Evolutionary conservation across 1,140 invertebrate species (phyloP).

Genomic region (Notospermus geniculatus): DNA sequence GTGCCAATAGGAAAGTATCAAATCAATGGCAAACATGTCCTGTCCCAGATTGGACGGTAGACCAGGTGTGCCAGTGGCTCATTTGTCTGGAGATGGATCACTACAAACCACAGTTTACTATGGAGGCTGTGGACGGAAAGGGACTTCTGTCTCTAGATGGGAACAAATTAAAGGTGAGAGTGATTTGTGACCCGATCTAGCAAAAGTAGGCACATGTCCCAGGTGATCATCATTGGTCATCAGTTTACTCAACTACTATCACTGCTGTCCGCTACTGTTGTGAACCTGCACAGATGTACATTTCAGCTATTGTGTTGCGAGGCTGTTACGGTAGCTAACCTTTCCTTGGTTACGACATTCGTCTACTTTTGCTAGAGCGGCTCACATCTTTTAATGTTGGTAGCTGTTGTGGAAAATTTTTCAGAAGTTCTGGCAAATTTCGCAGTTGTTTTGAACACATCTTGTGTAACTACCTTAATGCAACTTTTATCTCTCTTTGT

Average conservation of each 20-base stretch:
- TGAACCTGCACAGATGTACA: too few relatives aligned
- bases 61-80: conserved; percentile 89
- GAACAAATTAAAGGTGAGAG: conserved; percentile 73
- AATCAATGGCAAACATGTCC: conserved; percentile 55
- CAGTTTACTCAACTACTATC: too few relatives aligned
- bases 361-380: too few relatives aligned
- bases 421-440: neutral
- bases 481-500: neutral
- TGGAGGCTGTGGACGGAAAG: conserved; percentile 78
- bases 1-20: conserved; percentile 26
- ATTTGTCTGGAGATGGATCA: conserved; percentile 76
- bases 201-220: too few relatives aligned
- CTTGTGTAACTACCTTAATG: too few relatives aligned
- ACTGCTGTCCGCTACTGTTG: too few relatives aligned
- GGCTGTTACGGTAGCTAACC: too few relatives aligned
- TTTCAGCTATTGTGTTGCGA: too few relatives aligned
- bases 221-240: too few relatives aligned
- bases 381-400: neutral
- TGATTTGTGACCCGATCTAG: conserved; percentile 9
- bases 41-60: conserved; percentile 80
- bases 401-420: neutral
- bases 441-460: too few relatives aligned
- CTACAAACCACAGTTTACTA: conserved; percentile 78
- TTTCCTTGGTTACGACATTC: conserved; percentile 3
- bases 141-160: conserved; percentile 80